Percentiles rank a stretch among this genome's conserved stretches.
Conservation (phyloP, 2,888 invertebrate species). For the Noctua comes region DNA sequence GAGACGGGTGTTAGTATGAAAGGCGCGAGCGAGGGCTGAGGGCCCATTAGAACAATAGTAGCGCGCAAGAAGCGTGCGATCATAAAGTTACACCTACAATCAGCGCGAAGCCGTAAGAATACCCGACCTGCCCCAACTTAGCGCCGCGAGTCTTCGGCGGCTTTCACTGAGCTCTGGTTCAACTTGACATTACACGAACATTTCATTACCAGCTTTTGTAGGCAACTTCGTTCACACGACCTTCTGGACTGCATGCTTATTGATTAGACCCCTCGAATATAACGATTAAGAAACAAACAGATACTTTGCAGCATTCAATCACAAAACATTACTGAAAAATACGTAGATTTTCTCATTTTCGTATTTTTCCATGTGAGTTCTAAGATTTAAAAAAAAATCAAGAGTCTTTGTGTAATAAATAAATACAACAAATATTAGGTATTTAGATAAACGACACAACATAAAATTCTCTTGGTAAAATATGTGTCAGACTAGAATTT, state of each 20-base stretch:
- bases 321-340: not conserved
- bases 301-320: not conserved
- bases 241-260: slow-evolving; percentile 15
- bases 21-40: slow-evolving; percentile 75
- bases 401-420: not conserved
- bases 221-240: slow-evolving; percentile 26
- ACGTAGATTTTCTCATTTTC: too few relatives aligned
- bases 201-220: slow-evolving; percentile 51
- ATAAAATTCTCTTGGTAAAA: slow-evolving; percentile 11
- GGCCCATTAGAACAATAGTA: slow-evolving; percentile 87
- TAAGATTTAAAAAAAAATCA: too few relatives aligned
- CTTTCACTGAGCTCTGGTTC: slow-evolving; percentile 55
- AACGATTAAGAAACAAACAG: not conserved
- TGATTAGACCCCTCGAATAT: slow-evolving; percentile 17
- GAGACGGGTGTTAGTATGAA: slow-evolving; percentile 79
- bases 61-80: slow-evolving; percentile 85
- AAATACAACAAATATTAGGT: not conserved
- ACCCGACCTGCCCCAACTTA: slow-evolving; percentile 83
- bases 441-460: slow-evolving; percentile 5
- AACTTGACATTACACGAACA: slow-evolving; percentile 59
- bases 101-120: slow-evolving; percentile 79
- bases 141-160: slow-evolving; percentile 70
- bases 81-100: slow-evolving; percentile 86
- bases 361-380: too few relatives aligned
- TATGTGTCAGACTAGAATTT: slow-evolving; percentile 28